Evolutionary conservation across 53 echinoderm and acorn worm genomes (phyloP).

Genomic region (Arbacia lixula): DNA sequence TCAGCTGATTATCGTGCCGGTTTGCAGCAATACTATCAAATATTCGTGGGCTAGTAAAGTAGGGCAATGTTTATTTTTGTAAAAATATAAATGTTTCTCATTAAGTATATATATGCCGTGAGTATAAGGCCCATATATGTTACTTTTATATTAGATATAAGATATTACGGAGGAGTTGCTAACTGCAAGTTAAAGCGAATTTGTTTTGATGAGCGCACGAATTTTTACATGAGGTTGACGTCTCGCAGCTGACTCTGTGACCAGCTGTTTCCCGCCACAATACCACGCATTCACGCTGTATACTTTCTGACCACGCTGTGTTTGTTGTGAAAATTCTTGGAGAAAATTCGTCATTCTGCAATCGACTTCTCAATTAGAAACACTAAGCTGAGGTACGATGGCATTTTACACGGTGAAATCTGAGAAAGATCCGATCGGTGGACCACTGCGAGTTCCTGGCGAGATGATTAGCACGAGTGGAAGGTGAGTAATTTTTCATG

Average conservation of each 20-base stretch:
- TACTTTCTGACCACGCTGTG: slow-evolving; percentile 65
- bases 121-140: no score
- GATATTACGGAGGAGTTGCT: not conserved
- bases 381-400: not conserved
- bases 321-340: slow-evolving; percentile 49
- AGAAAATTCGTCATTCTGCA: slow-evolving; percentile 17
- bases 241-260: slow-evolving; percentile 89
- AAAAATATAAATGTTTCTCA: slow-evolving; percentile 2
- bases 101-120: no score
- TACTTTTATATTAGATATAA: not conserved
- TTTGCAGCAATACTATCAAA: slow-evolving; percentile 60
- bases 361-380: slow-evolving; percentile 18
- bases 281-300: slow-evolving; percentile 56
- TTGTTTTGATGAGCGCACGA: slow-evolving; percentile 43
- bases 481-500: slow-evolving; percentile 50
- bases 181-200: not conserved
- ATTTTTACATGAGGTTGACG: slow-evolving; percentile 62
- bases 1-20: slow-evolving; percentile 61
- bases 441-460: slow-evolving; percentile 29
- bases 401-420: slow-evolving; percentile 40
- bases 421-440: slow-evolving; percentile 27
- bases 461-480: slow-evolving; percentile 48
- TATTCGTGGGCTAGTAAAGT: slow-evolving; percentile 27
- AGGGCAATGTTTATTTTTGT: slow-evolving; percentile 53
- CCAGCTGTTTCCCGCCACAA: slow-evolving; percentile 97